These are phyloP conservation scores for Ferdinandea cuprea DNA, from an alignment of 2,888 invertebrate genomes.

Conservation along the genomic window DNA sequence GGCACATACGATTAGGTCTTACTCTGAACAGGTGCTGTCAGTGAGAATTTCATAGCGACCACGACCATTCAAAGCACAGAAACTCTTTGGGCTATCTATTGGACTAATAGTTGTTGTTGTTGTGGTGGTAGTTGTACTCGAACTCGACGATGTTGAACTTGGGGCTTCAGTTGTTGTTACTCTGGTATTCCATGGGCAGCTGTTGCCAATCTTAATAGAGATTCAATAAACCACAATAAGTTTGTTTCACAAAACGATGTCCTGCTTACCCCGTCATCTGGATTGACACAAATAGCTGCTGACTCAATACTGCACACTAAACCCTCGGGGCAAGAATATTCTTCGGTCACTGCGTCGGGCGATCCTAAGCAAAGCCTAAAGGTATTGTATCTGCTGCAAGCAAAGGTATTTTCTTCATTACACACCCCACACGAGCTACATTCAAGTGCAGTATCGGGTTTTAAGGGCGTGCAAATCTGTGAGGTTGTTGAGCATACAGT, in stretches of 20 bases:
- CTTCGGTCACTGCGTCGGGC: neutral
- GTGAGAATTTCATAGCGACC: constrained; percentile 35
- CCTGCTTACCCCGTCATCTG: constrained; percentile 10
- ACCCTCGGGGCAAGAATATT: constrained; percentile 5
- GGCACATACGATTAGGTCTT: neutral
- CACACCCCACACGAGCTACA: constrained; percentile 37
- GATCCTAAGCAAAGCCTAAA: constrained; percentile 48
- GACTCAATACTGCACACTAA: constrained; percentile 33
- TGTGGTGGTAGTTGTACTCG: neutral
- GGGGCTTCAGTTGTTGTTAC: neutral
- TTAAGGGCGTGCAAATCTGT: constrained; percentile 3
- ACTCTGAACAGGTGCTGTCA: constrained; percentile 46
- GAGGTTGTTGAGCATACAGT: constrained; percentile 33
- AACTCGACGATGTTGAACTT: neutral
- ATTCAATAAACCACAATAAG: neutral
- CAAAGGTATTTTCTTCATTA: constrained; percentile 22
- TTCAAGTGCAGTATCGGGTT: neutral
- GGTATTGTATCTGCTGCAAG: constrained; percentile 44
- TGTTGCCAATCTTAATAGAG: constrained; percentile 38
- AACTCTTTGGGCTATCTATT: neutral
- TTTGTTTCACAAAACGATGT: neutral
- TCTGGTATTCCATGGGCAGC: constrained; percentile 17
- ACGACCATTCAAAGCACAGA: constrained; percentile 4
- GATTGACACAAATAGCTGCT: constrained; percentile 24
- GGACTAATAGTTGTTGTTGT: constrained; percentile 44